Base-by-base conservation (phyloP, 2,888 invertebrate genomes). In the Drosophila mulleri region DNA sequence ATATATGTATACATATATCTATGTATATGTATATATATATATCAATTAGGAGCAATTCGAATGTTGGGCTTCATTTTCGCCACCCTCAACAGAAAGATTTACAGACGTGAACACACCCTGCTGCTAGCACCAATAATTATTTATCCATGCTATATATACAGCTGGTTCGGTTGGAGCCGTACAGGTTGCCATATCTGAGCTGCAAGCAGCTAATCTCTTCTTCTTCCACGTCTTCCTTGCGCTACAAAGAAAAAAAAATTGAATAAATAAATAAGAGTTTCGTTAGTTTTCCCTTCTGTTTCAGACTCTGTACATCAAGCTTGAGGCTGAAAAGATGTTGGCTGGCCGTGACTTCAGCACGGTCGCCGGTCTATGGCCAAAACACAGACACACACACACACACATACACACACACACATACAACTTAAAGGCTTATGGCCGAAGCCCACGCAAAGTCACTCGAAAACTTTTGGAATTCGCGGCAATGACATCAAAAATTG, bases 401-500 rank as follows among this genome's bases (percentile, higher is more conserved):
- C 29, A 29, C 41, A 41, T n/a, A 29, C 7, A 42, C 18, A 9
- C 20, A 29, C 26, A 41, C 29, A 42, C 7, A 42, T 5, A 32
- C 14, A 60, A 66, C 23, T 67, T 66, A 54, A 67, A 47, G 35
- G 56, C 80, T 79, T 75, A 77, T 69, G 53, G n/a, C 9, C 35
- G 45, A 54, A 50, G 47, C 26, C 48, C 59, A 66, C 57, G 56
- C 67, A 80, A 85, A 86, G 66, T 72, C 78, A 62, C 23, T 68
- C 54, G 71, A 79, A 63, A 70, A 67, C 18, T 50, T 59, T 67
- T 69, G 39, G 65, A 74, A 78, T 60, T 88, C 68, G 67, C 68
- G 63, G 61, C 70, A 85, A 74, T 80, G 77, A 67, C 88, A 88
- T 88, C 65, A 80, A 82, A 83, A 67, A 85, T 83, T 52, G 66